Percentiles rank a stretch among this genome's conserved stretches.
phyloP scores from a whole-genome alignment of 2,113 vertebrate species.

The Siniperca chuatsi region DNA sequence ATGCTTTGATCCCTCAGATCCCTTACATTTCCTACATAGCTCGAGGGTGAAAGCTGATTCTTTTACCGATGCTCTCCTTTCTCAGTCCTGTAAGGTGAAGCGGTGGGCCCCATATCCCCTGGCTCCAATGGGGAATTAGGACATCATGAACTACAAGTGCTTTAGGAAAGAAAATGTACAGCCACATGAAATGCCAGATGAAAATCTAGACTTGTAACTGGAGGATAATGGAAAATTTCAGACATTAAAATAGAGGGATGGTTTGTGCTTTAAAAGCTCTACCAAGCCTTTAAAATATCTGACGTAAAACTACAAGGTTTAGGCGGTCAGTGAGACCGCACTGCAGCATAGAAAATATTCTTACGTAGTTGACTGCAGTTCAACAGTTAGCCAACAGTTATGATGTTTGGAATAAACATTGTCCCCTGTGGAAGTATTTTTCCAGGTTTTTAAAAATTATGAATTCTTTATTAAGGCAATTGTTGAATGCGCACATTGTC shows the following conservation, averaged over 20 bases:
- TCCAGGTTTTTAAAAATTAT: slow-evolving; percentile 5
- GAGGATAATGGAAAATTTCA: slow-evolving; percentile 9
- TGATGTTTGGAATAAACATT: slow-evolving; percentile 9
- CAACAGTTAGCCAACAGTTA: slow-evolving; percentile 2
- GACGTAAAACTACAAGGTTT: not conserved
- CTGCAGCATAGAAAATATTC: slow-evolving; percentile 14
- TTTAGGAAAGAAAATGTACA: slow-evolving; percentile 28
- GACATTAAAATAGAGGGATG: not conserved
- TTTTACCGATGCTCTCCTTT: slow-evolving; percentile 42
- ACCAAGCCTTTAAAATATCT: slow-evolving; percentile 6
- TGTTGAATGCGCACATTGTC: slow-evolving; percentile 17
- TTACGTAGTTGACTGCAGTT: slow-evolving; percentile 1
- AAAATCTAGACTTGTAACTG: slow-evolving; percentile 24
- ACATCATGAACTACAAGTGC: slow-evolving; percentile 25
- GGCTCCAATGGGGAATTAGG: slow-evolving; percentile 32
- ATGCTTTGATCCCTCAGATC: slow-evolving; percentile 69
- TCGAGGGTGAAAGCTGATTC: slow-evolving; percentile 63
- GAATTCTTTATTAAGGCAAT: slow-evolving; percentile 29
- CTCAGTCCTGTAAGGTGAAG: slow-evolving; percentile 50
- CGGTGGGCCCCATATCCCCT: slow-evolving; percentile 33
- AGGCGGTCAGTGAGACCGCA: not conserved
- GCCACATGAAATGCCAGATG: slow-evolving; percentile 9
- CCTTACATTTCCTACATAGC: slow-evolving; percentile 60
- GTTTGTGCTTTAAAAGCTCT: not conserved
- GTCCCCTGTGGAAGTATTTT: not conserved